Evolutionary conservation across 2,797 vertebrate genomes (phyloP), one percentile per base, ranked within the genome.

Genomic region (Rachycentron canadum): DNA sequence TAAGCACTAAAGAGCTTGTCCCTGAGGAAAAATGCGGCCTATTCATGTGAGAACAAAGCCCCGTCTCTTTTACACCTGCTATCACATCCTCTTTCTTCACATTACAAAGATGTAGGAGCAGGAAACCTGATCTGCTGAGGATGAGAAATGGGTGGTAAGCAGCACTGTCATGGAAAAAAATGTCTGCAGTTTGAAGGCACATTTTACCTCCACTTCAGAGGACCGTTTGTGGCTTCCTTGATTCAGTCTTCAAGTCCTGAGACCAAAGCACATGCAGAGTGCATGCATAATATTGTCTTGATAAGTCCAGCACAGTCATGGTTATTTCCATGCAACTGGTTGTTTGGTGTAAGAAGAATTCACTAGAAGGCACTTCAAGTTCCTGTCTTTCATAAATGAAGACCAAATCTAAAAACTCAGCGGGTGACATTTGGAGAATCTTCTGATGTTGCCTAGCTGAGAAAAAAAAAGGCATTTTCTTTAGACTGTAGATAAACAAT

Each of bases 1-100:
- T 80, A 11, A 70, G 50, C 52, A 81, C 45, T 11, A 2, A 68
- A 77, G 55, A 72, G 62, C 53, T 80, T 26, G 81, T 81, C 68
- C 69, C 65, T 28, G 41, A 68, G 61, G 49, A 34, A 23, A 82
- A 85, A 82, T 14, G 28, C 49, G 59, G 40, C 45, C 58, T 77
- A 82, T 75, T 58, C 28, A 74, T 67, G 67, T 1, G 2, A 77
- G 77, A 87, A 91, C 83, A 90, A 89, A 91, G 70, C 64, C 38
- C 5, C 0, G 17, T 69, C 57, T 78, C 62, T 61, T 65, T 62
- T 58, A 83, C 67, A 32, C 57, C 68, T 79, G 82, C 60, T 65
- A 64, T 83, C 81, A 72, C 64, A 79, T 68, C 66, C 41, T 73
- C 67, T 81, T 79, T 85, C 67, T 45, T 84, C 71, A 73, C 45